Evolutionary conservation across 2,113 vertebrate species (phyloP).

Genomic region (Psittacara wagleri): DNA sequence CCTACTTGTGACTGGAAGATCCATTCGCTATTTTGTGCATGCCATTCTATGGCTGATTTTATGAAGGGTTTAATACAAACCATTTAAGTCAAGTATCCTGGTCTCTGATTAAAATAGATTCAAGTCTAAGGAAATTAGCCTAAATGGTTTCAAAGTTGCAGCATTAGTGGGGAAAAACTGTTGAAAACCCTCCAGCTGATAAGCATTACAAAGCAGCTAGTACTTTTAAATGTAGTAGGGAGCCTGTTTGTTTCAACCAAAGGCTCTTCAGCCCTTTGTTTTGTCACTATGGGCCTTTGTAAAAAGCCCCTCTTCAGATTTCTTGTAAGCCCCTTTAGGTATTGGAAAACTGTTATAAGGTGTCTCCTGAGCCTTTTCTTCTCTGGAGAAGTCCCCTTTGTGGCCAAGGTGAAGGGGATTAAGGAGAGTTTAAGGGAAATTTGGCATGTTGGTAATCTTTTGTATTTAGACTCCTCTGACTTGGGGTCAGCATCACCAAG

Average conservation of each 20-base stretch:
- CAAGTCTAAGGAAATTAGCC: conserved; percentile 74
- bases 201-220: conserved; percentile 57
- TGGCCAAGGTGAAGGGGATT: not conserved
- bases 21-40: conserved; percentile 1
- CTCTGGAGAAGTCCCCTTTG: not conserved
- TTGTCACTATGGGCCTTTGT: not conserved
- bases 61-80: conserved; percentile 71
- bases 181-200: conserved; percentile 67
- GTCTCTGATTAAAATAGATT: conserved; percentile 77
- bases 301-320: not conserved
- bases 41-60: conserved; percentile 63
- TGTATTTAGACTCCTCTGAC: not conserved
- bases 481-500: not conserved
- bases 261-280: not conserved
- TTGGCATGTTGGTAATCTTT: not conserved
- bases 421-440: not conserved
- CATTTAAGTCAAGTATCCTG: conserved; percentile 70
- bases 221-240: conserved; percentile 54
- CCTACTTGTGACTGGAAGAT: not conserved
- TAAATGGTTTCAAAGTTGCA: conserved; percentile 76
- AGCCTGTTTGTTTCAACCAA: conserved; percentile 18
- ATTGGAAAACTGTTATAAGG: not conserved
- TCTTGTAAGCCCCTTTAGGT: not conserved
- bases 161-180: conserved; percentile 61
- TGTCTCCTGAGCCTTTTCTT: not conserved